Percentiles rank a stretch among this genome's conserved stretches.
Conservation (phyloP, 1,140 invertebrate genomes). For the Drosophila nebulosa region DNA sequence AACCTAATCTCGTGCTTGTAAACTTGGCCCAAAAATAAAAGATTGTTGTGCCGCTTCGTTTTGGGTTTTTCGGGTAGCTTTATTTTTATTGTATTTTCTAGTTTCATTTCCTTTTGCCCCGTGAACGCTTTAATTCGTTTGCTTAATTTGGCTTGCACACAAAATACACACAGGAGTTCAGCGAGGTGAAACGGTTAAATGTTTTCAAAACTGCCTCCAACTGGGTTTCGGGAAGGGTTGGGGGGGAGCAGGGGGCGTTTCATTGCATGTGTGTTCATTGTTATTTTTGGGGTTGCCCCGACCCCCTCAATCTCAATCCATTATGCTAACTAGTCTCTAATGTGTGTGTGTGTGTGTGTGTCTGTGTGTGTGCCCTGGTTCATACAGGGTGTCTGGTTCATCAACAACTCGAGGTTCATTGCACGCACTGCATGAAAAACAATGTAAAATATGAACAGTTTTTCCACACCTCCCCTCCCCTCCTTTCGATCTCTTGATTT, state of each 20-base stretch:
- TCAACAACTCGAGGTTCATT: constrained; percentile 2
- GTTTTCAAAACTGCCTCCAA: constrained; percentile 47
- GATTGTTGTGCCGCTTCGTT: constrained; percentile 10
- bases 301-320: constrained; percentile 21
- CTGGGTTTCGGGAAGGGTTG: constrained; percentile 12
- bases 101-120: background rate
- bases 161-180: constrained; percentile 27
- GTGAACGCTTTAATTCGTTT: constrained; percentile 48
- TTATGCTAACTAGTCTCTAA: constrained; percentile 47
- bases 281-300: constrained; percentile 37
- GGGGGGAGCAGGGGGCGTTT: background rate
- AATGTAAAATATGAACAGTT: background rate
- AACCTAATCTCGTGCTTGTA: constrained; percentile 6
- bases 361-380: constrained; percentile 19
- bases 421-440: constrained; percentile 21
- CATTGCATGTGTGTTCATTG: constrained; percentile 49
- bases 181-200: constrained; percentile 61
- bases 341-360: constrained; percentile 27
- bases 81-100: background rate
- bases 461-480: background rate
- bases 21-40: constrained; percentile 40
- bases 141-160: constrained; percentile 44
- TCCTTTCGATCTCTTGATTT: background rate
- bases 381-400: constrained; percentile 17
- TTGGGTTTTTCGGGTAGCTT: constrained; percentile 2